Conservation (phyloP, 2,113 vertebrate genomes). For the Agelaius tricolor region DNA sequence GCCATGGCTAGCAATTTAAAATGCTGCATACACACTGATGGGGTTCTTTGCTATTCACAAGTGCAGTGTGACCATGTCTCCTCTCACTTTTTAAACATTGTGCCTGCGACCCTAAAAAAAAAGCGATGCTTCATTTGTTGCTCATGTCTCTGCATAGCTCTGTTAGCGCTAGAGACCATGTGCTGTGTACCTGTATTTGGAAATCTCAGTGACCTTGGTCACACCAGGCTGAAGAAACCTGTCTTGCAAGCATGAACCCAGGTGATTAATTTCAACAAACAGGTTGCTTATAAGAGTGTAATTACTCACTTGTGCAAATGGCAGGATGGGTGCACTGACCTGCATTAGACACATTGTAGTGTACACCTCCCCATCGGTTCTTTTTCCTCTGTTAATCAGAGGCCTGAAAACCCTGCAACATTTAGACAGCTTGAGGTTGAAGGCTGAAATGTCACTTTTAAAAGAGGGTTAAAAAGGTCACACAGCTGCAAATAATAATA, state of each 20-base stretch:
- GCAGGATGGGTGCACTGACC: slow-evolving; percentile 29
- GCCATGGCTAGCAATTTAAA: neutral
- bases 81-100: neutral
- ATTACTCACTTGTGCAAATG: slow-evolving; percentile 29
- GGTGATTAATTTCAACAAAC: slow-evolving; percentile 58
- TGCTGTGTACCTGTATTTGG: neutral
- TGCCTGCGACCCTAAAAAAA: neutral
- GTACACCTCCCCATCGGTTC: neutral
- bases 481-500: slow-evolving; percentile 85
- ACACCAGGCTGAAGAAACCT: slow-evolving; percentile 18
- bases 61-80: neutral
- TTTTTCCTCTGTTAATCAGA: slow-evolving; percentile 62
- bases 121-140: slow-evolving; percentile 21
- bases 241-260: slow-evolving; percentile 4
- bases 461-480: slow-evolving; percentile 81
- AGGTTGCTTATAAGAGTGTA: slow-evolving; percentile 18
- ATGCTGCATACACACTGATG: accelerated
- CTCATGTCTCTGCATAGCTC: neutral
- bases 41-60: neutral
- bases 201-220: slow-evolving; percentile 2
- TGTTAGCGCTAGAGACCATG: accelerated
- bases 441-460: slow-evolving; percentile 83
- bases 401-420: slow-evolving; percentile 65
- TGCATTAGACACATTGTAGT: slow-evolving; percentile 16
- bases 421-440: slow-evolving; percentile 74